Conservation (phyloP, 2,888 invertebrate genomes). For the Acronicta psi region DNA sequence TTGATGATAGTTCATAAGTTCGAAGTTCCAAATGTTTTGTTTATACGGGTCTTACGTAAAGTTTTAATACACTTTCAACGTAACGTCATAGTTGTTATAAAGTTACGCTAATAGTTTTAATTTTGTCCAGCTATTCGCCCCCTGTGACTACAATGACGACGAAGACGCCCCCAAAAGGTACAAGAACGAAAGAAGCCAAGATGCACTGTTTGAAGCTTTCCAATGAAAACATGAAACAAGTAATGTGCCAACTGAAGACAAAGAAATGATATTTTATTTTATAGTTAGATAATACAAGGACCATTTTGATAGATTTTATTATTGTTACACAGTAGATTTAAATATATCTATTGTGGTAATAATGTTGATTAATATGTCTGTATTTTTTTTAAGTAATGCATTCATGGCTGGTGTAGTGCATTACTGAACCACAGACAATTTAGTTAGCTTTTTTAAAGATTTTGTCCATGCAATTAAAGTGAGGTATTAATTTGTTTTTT, state of each 20-base stretch:
- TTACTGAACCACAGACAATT: conserved; percentile 45
- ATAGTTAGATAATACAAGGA: conserved; percentile 53
- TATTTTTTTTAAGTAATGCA: conserved; percentile 60
- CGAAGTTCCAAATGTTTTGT: no score
- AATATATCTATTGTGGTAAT: no score
- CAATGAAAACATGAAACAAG: conserved; percentile 63
- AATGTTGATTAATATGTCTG: conserved; percentile 30
- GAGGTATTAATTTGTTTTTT: not conserved
- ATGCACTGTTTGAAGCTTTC: conserved; percentile 74
- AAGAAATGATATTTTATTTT: conserved; percentile 43
- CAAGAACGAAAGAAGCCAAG: conserved; percentile 73
- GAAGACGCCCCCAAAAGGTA: conserved; percentile 71
- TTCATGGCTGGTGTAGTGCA: conserved; percentile 73
- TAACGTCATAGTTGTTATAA: no score
- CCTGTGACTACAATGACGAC: conserved; percentile 78
- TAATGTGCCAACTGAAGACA: conserved; percentile 57
- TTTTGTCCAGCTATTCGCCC: conserved; percentile 71
- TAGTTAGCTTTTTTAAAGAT: not conserved
- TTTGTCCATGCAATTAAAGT: not conserved
- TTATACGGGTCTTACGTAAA: no score
- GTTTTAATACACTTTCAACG: no score
- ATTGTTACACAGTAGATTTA: no score
- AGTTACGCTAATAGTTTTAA: not conserved
- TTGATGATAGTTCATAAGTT: no score
- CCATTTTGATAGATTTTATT: conserved; percentile 55